Conservation (phyloP, 2,888 invertebrate genomes). For the Galeopsomyia nigrocyanea region DNA sequence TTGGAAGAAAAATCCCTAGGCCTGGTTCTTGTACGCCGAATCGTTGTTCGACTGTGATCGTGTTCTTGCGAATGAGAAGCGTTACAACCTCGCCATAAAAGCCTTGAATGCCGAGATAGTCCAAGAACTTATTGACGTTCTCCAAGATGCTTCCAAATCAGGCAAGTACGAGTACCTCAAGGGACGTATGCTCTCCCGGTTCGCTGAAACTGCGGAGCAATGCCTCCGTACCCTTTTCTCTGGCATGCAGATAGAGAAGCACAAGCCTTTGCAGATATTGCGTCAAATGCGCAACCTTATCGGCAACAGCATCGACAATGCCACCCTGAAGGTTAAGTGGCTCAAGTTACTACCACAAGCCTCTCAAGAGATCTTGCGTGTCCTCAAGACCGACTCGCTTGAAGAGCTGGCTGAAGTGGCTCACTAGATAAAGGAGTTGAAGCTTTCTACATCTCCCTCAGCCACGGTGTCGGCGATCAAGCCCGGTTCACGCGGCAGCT, state of each 20-base stretch:
- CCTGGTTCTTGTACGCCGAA: not conserved
- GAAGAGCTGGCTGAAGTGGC: not conserved
- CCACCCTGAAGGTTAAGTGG: not conserved
- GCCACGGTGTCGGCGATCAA: not conserved
- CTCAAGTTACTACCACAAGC: not conserved
- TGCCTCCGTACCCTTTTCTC: not conserved
- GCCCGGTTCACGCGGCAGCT: not conserved
- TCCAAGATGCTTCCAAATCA: not conserved
- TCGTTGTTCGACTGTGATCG: not conserved
- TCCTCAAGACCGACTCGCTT: too few relatives aligned
- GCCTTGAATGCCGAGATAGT: not conserved
- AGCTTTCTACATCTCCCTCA: not conserved
- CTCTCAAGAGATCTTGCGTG: too few relatives aligned
- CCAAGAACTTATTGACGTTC: not conserved
- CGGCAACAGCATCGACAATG: not conserved
- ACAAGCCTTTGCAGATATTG: not conserved
- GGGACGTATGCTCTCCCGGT: not conserved
- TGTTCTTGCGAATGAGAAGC: not conserved
- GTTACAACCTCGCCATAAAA: not conserved
- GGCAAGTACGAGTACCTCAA: not conserved
- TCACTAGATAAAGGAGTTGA: not conserved
- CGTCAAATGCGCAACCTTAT: not conserved
- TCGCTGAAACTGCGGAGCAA: not conserved
- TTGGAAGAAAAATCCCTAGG: not conserved
- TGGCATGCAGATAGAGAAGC: not conserved